phyloP scores from a whole-genome alignment of 2,797 vertebrate genomes.

The Numenius phaeopus region DNA sequence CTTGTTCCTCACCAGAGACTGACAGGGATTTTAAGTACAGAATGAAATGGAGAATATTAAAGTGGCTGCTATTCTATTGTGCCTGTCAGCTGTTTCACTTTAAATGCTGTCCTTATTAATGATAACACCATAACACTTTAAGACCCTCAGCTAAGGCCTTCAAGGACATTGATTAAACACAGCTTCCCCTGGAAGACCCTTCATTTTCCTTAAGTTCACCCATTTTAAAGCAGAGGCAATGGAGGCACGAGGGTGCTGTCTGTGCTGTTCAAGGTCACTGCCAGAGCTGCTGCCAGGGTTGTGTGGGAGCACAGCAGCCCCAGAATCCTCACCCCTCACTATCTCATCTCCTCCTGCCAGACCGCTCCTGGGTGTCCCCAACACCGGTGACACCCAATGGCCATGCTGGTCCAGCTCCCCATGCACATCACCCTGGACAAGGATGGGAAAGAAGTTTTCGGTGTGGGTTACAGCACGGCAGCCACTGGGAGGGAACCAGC shows the following conservation, averaged over 20 bases:
- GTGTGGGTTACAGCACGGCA: not conserved
- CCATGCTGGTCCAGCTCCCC: not conserved
- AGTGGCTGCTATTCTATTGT: not conserved
- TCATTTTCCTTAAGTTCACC: not conserved
- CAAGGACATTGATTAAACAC: not conserved
- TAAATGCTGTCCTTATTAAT: not conserved
- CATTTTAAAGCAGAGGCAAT: not conserved
- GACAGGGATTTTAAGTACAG: constrained; percentile 19
- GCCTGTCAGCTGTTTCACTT: not conserved
- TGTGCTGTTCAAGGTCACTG: not conserved
- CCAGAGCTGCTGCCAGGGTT: not conserved
- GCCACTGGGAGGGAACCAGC: not conserved
- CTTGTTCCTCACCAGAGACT: constrained; percentile 25
- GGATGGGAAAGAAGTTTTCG: not conserved
- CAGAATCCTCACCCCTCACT: not conserved
- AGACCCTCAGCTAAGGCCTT: constrained; percentile 15
- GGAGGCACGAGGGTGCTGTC: not conserved
- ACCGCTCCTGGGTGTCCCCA: not conserved
- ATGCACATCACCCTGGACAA: rapidly evolving
- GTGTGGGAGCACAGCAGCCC: not conserved
- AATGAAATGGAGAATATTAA: not conserved
- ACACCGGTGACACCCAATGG: rapidly evolving
- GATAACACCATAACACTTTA: not conserved
- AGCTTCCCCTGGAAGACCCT: not conserved
- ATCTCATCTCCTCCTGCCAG: not conserved